A percentile compares a stretch with the other conserved stretches of the same genome.
phyloP scores from a whole-genome alignment of 2,888 invertebrate genomes.

The Cancer borealis region DNA sequence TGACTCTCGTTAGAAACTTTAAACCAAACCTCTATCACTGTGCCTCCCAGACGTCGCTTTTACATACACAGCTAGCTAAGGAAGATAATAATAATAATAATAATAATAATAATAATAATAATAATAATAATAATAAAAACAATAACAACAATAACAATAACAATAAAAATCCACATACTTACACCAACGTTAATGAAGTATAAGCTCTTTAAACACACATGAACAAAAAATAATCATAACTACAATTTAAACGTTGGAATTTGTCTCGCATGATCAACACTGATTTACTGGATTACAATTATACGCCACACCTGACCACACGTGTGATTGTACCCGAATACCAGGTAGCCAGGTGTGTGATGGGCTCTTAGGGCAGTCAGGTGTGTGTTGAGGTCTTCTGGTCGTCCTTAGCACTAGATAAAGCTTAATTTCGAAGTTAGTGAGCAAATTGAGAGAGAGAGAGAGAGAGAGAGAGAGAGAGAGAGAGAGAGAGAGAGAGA shows the following conservation, averaged over 20 bases:
- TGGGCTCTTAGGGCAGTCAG: too few species aligned
- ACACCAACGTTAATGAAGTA: neutral
- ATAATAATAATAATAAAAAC: neutral
- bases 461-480: slow-evolving; percentile 48
- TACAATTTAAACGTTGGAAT: neutral
- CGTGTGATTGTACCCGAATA: neutral
- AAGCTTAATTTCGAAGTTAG: neutral
- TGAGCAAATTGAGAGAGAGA: slow-evolving; percentile 10
- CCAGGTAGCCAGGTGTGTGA: too few species aligned
- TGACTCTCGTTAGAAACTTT: too few species aligned
- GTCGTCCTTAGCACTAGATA: neutral
- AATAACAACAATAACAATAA: neutral
- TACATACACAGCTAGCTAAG: neutral
- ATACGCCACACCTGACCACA: neutral
- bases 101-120: slow-evolving; percentile 1
- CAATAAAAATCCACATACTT: neutral
- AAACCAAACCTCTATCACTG: too few species aligned
- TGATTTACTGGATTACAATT: neutral
- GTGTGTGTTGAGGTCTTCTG: neutral
- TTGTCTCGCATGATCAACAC: neutral
- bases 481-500: slow-evolving; percentile 36
- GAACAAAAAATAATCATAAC: neutral
- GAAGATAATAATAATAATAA: neutral
- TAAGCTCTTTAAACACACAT: neutral
- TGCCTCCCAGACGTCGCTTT: too few species aligned